Evolutionary conservation across 2,888 invertebrate species (phyloP).

Genomic region (Dastarcus helophoroides): DNA sequence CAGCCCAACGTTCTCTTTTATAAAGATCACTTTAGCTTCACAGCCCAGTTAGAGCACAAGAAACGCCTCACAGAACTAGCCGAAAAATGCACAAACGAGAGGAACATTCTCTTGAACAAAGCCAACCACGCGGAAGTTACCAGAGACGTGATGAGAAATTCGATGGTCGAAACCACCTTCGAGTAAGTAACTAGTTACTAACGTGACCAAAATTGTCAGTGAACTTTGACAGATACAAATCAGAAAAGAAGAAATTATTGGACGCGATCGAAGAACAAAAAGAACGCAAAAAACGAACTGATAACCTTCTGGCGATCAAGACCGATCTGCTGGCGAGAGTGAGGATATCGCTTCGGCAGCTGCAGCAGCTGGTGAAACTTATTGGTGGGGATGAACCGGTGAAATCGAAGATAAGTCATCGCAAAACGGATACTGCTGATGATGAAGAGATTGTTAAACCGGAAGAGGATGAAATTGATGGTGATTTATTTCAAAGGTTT

Average conservation of each 20-base stretch:
- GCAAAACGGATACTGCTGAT: not conserved
- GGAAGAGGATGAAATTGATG: constrained; percentile 22
- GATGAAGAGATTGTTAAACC: constrained; percentile 13
- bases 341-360: constrained; percentile 46
- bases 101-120: constrained; percentile 25
- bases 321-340: constrained; percentile 46
- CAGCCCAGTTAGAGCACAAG: constrained; percentile 26
- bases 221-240: constrained; percentile 36
- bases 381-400: constrained; percentile 8
- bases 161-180: constrained; percentile 26
- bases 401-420: not conserved
- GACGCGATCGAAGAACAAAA: constrained; percentile 38
- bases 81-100: constrained; percentile 19
- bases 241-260: constrained; percentile 38
- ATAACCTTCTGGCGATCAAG: constrained; percentile 37
- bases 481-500: too few species aligned
- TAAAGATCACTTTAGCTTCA: constrained; percentile 21
- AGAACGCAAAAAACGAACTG: constrained; percentile 35
- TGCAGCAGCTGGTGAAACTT: constrained; percentile 38
- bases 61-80: constrained; percentile 22
- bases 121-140: constrained; percentile 22
- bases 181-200: constrained; percentile 18
- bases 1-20: too few species aligned
- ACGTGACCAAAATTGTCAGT: not conserved
- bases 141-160: constrained; percentile 22